These are phyloP conservation scores for Pelecanus crispus DNA, from an alignment of 2,113 vertebrate species.

Conservation along the genomic window DNA sequence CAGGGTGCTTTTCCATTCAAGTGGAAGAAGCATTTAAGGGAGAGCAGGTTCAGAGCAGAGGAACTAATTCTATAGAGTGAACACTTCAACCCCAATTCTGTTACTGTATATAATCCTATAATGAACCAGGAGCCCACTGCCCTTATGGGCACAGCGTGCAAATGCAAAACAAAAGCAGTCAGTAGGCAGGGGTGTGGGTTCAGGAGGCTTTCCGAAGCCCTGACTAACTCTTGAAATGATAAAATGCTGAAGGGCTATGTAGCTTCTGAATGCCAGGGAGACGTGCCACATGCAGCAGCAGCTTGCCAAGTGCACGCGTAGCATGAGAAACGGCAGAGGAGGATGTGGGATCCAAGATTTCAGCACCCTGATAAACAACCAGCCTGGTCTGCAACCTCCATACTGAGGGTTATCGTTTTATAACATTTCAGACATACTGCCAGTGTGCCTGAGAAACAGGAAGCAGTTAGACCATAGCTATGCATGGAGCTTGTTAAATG, in stretches of 20 bases:
- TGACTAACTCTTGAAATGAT: neutral
- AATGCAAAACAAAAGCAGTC: neutral
- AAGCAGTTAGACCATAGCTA: slow-evolving; percentile 6
- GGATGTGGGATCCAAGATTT: neutral
- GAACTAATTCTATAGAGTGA: neutral
- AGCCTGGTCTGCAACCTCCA: neutral
- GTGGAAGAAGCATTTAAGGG: neutral
- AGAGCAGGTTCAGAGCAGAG: neutral
- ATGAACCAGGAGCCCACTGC: neutral
- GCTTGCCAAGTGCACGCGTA: neutral
- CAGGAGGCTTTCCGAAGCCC: neutral
- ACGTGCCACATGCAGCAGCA: accelerated
- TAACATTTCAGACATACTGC: neutral
- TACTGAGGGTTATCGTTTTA: neutral
- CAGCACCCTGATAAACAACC: neutral
- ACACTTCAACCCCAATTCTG: neutral
- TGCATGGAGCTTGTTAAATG: slow-evolving; percentile 39
- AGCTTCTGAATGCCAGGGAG: neutral
- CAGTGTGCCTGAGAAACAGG: neutral
- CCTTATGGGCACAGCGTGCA: neutral
- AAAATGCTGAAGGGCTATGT: accelerated
- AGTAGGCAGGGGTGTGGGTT: accelerated
- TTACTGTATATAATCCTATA: accelerated
- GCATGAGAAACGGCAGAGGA: neutral
- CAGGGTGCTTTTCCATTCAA: neutral